These are phyloP conservation scores for Drosophila colorata DNA, from an alignment of 2,888 invertebrate genomes.

Conservation along the genomic window DNA sequence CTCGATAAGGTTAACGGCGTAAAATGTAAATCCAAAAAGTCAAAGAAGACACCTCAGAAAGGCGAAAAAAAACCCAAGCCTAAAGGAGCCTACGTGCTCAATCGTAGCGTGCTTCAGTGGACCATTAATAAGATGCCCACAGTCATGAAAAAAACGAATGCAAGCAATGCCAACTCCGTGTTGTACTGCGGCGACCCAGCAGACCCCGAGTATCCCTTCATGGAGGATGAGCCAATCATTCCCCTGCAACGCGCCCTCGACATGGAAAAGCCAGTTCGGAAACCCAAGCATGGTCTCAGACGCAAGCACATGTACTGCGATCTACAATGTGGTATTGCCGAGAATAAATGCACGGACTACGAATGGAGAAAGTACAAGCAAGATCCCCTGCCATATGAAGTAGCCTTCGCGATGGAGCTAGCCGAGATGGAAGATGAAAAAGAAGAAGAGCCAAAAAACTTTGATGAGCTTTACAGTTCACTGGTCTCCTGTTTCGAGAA, in stretches of 20 bases:
- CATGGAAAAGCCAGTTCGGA: slow-evolving; percentile 23
- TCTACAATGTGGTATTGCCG: slow-evolving; percentile 18
- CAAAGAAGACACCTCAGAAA: neutral
- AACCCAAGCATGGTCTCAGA: slow-evolving; percentile 34
- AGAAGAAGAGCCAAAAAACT: slow-evolving; percentile 49
- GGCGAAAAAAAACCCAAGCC: slow-evolving; percentile 11
- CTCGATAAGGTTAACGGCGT: slow-evolving; percentile 37
- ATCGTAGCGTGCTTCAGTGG: slow-evolving; percentile 30
- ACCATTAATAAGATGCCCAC: slow-evolving; percentile 55
- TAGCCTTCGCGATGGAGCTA: slow-evolving; percentile 18
- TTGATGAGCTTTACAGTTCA: slow-evolving; percentile 59
- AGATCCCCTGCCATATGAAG: slow-evolving; percentile 30
- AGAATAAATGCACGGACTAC: slow-evolving; percentile 49
- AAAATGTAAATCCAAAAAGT: neutral
- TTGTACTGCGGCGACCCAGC: slow-evolving; percentile 28
- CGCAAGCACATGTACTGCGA: slow-evolving; percentile 43
- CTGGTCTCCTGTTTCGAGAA: slow-evolving; percentile 51
- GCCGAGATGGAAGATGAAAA: neutral
- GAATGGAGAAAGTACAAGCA: slow-evolving; percentile 54
- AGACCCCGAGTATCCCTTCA: slow-evolving; percentile 32
- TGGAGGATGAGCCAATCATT: neutral
- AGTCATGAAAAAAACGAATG: slow-evolving; percentile 25
- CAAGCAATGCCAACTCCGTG: slow-evolving; percentile 38
- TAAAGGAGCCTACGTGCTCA: slow-evolving; percentile 50
- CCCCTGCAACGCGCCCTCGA: slow-evolving; percentile 19